Conservation (phyloP, 1,140 invertebrate genomes). For the Cotesia glomerata region DNA sequence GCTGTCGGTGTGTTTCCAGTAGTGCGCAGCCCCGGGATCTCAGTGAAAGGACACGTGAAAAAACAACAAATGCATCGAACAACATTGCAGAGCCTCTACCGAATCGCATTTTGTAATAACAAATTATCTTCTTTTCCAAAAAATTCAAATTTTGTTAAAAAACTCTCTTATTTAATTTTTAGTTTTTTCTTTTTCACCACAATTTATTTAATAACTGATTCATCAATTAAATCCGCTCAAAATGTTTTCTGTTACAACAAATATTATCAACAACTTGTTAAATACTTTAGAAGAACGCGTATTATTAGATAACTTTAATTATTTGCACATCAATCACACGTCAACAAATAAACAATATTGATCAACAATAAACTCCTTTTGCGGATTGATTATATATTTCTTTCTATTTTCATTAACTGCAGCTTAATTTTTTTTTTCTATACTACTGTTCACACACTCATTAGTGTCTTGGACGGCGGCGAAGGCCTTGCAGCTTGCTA, state of each 20-base stretch:
- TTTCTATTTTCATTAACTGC: conserved; percentile 6
- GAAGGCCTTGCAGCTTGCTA: conserved; percentile 45
- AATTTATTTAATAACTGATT: not conserved
- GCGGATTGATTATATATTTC: conserved; percentile 33
- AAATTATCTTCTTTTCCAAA: no score
- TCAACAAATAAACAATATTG: no score
- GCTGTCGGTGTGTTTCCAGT: conserved; percentile 78
- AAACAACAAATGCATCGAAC: conserved; percentile 61
- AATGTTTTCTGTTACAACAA: no score
- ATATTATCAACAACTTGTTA: no score
- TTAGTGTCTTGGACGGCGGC: conserved; percentile 53
- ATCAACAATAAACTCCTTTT: not conserved
- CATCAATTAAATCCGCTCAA: no score
- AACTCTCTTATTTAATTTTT: not conserved
- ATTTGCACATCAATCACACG: not conserved
- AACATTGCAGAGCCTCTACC: conserved; percentile 58
- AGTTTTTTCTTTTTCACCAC: not conserved
- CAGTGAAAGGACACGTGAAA: conserved; percentile 60
- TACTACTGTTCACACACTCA: conserved; percentile 54
- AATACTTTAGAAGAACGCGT: no score
- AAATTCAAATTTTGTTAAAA: conserved; percentile 18
- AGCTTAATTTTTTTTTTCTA: conserved; percentile 1
- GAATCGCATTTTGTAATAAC: conserved; percentile 56
- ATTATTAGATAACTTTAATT: no score
- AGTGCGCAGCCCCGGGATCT: conserved; percentile 66